phyloP scores from a whole-genome alignment of 2,113 vertebrate genomes.

The Antechinus flavipes region DNA sequence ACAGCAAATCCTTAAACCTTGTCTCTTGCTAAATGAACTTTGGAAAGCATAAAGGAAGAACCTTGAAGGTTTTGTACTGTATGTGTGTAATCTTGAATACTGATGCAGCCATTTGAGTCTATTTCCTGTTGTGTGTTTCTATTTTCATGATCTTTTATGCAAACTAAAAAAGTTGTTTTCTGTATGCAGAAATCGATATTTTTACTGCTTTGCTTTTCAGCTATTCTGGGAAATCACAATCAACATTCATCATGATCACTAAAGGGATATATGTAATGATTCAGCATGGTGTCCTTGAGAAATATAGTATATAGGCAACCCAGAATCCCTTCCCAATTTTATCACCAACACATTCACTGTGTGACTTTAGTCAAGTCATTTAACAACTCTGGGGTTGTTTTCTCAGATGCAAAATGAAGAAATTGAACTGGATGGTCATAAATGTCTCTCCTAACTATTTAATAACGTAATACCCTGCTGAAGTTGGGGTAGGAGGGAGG shows the following conservation, averaged over 20 bases:
- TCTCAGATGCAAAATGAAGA: neutral
- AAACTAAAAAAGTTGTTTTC: conserved; percentile 66
- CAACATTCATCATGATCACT: conserved; percentile 63
- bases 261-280: conserved; percentile 57
- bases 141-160: conserved; percentile 55
- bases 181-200: conserved; percentile 66
- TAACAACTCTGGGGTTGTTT: neutral
- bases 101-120: conserved; percentile 55
- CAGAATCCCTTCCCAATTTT: neutral
- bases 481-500: too few species aligned
- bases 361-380: neutral
- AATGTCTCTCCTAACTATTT: too few species aligned
- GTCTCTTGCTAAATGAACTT: conserved; percentile 75
- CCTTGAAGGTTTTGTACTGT: conserved; percentile 69
- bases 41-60: conserved; percentile 61
- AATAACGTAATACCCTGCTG: too few species aligned
- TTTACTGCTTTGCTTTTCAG: conserved; percentile 70
- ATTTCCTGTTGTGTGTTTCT: conserved; percentile 62
- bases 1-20: conserved; percentile 48
- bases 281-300: neutral
- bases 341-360: neutral
- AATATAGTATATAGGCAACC: neutral
- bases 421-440: neutral
- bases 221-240: conserved; percentile 67
- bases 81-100: conserved; percentile 55